Percentiles rank a stretch among this genome's conserved stretches.
phyloP scores from a whole-genome alignment of 2,113 vertebrate species.

The Onychostoma macrolepis region DNA sequence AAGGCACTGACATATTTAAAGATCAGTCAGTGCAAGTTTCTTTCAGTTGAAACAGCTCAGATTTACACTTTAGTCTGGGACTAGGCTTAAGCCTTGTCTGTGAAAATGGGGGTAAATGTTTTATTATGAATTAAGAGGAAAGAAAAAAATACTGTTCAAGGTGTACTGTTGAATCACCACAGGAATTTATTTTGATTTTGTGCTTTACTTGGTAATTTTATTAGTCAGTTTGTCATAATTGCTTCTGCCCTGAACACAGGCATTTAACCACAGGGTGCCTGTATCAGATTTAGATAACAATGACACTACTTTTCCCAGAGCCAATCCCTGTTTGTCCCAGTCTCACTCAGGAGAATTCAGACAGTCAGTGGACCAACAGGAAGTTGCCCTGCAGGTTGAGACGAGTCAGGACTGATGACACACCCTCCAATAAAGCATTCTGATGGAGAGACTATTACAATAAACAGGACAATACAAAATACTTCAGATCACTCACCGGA shows the following conservation, averaged over 20 bases:
- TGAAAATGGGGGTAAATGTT: too few species aligned
- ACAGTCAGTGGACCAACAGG: neutral
- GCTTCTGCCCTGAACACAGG: neutral
- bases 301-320: neutral
- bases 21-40: too few species aligned
- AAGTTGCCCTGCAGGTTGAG: slow-evolving; percentile 31
- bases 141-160: neutral
- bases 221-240: neutral
- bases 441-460: neutral
- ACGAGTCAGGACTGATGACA: neutral
- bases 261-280: neutral
- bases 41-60: too few species aligned
- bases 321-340: too few species aligned
- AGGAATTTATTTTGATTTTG: neutral
- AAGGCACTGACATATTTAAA: too few species aligned
- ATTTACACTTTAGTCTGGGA: too few species aligned
- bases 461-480: neutral
- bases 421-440: neutral
- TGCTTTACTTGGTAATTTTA: neutral
- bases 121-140: too few species aligned
- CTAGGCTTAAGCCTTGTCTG: too few species aligned
- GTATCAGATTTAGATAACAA: neutral
- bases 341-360: neutral
- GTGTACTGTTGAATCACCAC: neutral
- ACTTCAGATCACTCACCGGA: neutral